phyloP scores from a whole-genome alignment of 1,140 invertebrate genomes.

The Diprion similis region DNA sequence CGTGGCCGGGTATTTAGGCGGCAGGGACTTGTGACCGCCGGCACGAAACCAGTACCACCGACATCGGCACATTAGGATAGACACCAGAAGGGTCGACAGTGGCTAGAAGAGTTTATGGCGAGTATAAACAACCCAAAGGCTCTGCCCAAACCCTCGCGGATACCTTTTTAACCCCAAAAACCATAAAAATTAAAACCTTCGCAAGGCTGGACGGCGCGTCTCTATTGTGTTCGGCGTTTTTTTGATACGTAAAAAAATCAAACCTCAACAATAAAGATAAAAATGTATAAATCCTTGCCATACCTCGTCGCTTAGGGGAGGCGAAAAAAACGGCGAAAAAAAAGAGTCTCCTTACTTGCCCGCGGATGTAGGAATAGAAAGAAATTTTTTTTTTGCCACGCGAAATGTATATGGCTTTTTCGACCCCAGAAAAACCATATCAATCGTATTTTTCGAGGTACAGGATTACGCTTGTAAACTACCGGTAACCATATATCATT shows the following conservation, averaged over 20 bases:
- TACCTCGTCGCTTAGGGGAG: background rate
- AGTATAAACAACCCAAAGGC: slow-evolving; percentile 38
- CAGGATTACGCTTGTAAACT: slow-evolving; percentile 9
- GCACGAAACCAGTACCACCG: background rate
- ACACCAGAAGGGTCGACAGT: slow-evolving; percentile 9
- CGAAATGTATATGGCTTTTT: background rate
- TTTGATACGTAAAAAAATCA: slow-evolving; percentile 3
- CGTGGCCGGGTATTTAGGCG: slow-evolving; percentile 24
- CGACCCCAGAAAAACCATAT: slow-evolving; percentile 7
- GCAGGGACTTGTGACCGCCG: slow-evolving; percentile 16
- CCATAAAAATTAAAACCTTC: slow-evolving; percentile 44
- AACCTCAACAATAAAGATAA: slow-evolving; percentile 15
- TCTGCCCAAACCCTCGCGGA: slow-evolving; percentile 15
- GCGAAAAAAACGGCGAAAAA: background rate
- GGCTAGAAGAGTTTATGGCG: slow-evolving; percentile 32
- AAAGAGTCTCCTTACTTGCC: background rate
- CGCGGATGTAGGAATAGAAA: background rate
- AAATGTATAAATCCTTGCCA: background rate
- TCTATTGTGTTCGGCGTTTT: slow-evolving; percentile 29
- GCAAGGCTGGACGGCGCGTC: slow-evolving; percentile 12
- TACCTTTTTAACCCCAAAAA: slow-evolving; percentile 38
- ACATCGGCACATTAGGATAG: slow-evolving; percentile 3
- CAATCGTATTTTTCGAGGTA: slow-evolving; percentile 1
- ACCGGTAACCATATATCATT: slow-evolving; percentile 9
- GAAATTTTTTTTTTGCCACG: background rate